These are phyloP conservation scores for Eriocheir sinensis DNA, from an alignment of 1,140 invertebrate species.

Conservation along the genomic window DNA sequence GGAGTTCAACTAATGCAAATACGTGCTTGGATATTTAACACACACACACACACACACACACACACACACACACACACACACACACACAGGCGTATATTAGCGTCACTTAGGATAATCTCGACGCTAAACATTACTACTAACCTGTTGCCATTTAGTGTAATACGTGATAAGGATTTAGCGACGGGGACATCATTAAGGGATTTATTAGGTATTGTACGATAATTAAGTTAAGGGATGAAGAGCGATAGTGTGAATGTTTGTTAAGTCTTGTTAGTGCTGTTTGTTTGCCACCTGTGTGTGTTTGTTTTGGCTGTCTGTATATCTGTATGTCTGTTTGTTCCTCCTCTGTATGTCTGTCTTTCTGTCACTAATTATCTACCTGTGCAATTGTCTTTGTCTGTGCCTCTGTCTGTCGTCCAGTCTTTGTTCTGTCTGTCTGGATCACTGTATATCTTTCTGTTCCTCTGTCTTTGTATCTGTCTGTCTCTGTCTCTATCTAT, in stretches of 20 bases:
- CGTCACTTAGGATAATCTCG: background rate
- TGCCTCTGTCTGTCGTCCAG: background rate
- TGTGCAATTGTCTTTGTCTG: background rate
- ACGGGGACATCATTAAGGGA: too few relatives aligned
- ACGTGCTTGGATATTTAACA: too few relatives aligned
- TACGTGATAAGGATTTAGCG: too few relatives aligned
- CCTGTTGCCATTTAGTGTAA: too few relatives aligned
- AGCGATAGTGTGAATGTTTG: too few relatives aligned
- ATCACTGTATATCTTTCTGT: background rate
- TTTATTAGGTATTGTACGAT: too few relatives aligned
- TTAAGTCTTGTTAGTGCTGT: background rate
- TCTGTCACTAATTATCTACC: background rate
- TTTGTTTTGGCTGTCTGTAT: background rate
- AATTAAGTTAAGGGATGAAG: too few relatives aligned
- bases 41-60: background rate
- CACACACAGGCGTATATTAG: background rate
- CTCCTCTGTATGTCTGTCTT: background rate
- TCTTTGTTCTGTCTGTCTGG: background rate
- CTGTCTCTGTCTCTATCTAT: background rate
- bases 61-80: constrained; percentile 34
- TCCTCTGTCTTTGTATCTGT: background rate
- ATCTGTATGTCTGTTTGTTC: background rate
- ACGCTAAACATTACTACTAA: too few relatives aligned
- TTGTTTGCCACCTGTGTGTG: background rate
- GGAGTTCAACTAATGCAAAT: background rate